A percentile compares a stretch with the other conserved stretches of the same genome.
Evolutionary conservation across 1,140 invertebrate species (phyloP).

Genomic region (Babylonia areolata): DNA sequence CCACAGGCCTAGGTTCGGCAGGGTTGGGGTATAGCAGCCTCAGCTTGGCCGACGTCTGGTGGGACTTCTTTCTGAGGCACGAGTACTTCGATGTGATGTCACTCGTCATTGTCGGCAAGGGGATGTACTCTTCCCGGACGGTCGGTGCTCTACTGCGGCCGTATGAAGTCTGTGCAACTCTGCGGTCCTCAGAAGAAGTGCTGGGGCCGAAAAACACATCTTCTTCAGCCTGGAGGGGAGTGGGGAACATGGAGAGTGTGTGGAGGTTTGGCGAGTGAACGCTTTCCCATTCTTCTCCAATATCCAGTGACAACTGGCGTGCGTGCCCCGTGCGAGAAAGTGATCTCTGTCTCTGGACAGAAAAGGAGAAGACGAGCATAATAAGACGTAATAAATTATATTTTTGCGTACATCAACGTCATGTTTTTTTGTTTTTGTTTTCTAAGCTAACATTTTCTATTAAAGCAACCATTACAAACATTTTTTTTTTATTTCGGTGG

Average conservation of each 20-base stretch:
- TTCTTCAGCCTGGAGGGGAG: background rate
- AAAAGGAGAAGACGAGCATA: background rate
- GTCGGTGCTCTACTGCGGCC: background rate
- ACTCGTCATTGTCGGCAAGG: background rate
- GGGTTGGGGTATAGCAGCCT: slow-evolving; percentile 41
- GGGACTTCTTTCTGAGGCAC: background rate
- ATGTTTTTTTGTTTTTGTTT: background rate
- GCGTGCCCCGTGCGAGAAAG: background rate
- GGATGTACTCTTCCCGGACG: background rate
- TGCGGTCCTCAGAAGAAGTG: no score
- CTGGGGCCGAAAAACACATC: slow-evolving; percentile 26
- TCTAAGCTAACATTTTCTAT: no score
- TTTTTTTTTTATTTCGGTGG: no score
- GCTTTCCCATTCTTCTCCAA: slow-evolving; percentile 56
- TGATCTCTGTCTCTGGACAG: background rate
- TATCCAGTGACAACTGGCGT: slow-evolving; percentile 52
- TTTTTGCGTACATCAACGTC: no score
- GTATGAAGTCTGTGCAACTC: no score
- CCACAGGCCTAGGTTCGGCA: background rate
- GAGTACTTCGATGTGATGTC: background rate
- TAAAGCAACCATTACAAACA: no score
- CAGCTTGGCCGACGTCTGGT: slow-evolving; percentile 27
- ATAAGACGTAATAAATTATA: no score
- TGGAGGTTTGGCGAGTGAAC: no score
- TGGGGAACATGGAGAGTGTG: no score